Base-by-base conservation (phyloP, 2,113 vertebrate species). In the Alexandromys fortis region DNA sequence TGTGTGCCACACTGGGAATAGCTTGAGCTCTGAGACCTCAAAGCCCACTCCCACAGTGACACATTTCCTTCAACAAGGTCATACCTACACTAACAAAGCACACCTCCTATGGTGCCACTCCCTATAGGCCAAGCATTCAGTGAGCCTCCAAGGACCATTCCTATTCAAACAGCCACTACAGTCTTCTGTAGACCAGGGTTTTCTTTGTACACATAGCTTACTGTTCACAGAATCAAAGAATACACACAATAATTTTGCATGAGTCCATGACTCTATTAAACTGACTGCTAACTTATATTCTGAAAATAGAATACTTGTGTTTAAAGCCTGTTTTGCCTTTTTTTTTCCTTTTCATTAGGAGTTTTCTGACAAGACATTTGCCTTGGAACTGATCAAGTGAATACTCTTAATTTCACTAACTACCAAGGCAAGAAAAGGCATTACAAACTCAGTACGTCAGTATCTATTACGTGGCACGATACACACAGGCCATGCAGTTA, bases 381-480 rank as follows among this genome's bases (percentile, higher is more conserved):
- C 91, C 86, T 96, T 96, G 92, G 93, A 94, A 95, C 52, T 91
- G 91, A 95, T 92, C 89, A 92, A 95, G 65, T 75, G 95, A 95
- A 89, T 92, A 97, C 89, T 95, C 94, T 95, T 94, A 92, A 96
- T 95, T 95, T 94, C 94, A 97, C 75, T 97, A 95, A 97, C 77
- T 67, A 89, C 79, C 49, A 83, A 77, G 90, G 90, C 95, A 93
- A 96, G 92, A 92, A 76, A 92, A 81, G 86, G 38, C 89, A 83
- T 10, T 85, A 96, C 95, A 96, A 98, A 96, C 97, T 94, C 92
- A 92, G 94, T 97, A 92, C 76, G 85, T 97, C 96, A 95, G 65
- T 75, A 65, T 90, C 91, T 95, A 38, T 0, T 1, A 28, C 19
- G 9, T 75, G 38, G 92, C 19, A 65, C 26, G 49, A 47, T 61